Evolutionary conservation across 1,140 invertebrate genomes (phyloP), one percentile per base, ranked within the genome.

Genomic region (Drosophila bocki): DNA sequence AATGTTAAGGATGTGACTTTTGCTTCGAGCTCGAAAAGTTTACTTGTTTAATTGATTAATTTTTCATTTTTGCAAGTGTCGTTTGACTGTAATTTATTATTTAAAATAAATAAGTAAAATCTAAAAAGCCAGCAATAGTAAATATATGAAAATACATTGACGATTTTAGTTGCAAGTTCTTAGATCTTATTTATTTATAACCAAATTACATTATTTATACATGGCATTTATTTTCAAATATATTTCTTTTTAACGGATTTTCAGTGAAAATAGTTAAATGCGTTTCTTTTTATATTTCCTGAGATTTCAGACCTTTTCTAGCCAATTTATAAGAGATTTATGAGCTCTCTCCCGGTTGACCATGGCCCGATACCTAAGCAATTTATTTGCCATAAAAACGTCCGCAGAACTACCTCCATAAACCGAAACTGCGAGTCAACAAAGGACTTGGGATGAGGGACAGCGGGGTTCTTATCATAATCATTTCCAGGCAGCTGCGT

Each of bases 401-500:
- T 75, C 64, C 58, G 65, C 51, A 63, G 74, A 87, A 87, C 82
- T 88, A 80, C 68, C 59, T 62, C 47, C 69, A 81, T 77, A 59
- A 75, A 68, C 39, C 33, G 45, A 71, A 63, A 42, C 63, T 48
- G 50, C 47, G 64, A 61, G 61, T 37, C 60, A 50, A 57, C 42
- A 67, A 68, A 69, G 75, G 71, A 76, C 69, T 67, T 76, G 74
- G 47, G 53, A 41, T 47, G 59, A 68, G 65, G 78, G 70, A 39
- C 62, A 63, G 59, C 29, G 63, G 45, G 51, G 76, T 80, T 77
- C 83, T 87, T 87, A 87, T 87, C 83, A 87, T 88, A 87, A 87
- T 88, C 83, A 88, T 83, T 82, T 80, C 84, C 83, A 87, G 80
- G 70, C 83, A 87, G 84, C 83, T 86, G 82, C 71, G 80, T 83